Evolutionary conservation across 2,113 vertebrate species (phyloP), one percentile per base, ranked within the genome.

Genomic region (Callocephalon fimbriatum): DNA sequence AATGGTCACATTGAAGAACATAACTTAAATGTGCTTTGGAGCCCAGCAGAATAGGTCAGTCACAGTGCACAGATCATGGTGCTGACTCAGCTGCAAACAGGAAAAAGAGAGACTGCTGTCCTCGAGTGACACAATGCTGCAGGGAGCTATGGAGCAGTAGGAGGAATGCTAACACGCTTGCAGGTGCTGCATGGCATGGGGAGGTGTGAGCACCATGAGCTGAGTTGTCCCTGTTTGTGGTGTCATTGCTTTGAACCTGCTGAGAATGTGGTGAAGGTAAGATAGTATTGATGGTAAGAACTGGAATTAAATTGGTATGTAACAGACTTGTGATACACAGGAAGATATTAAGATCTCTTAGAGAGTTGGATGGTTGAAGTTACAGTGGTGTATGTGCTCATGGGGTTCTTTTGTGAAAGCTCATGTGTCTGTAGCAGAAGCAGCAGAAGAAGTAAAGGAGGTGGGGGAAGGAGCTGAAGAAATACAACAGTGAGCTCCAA

Each of bases 141-240:
- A 29, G 26, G 45, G 76, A 63, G 40, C 73, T 62, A 25, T 37
- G 37, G 79, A 84, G 44, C 29, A 10, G n/a, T 6, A 45, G 50
- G 56, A 75, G 56, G 68, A 22, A 53, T 8, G n/a, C 45, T 22
- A 10, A 3, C 6, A 0, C 0, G 1, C 31, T 42, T 62, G 19
- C 15, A 19, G 9, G 27, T 62, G 58, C 45, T 2, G 0, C 0
- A 0, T 53, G 63, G 27, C 10, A 1, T 8, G 38, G 54, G 29
- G 7, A 84, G 42, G 37, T 15, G 15, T n/a, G 18, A 83, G 53
- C 53, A 31, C 17, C 3, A 1, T 2, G 6, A 38, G 18, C 61
- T 37, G 61, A 40, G 13, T 32, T 40, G 68, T 45, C 38, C 62
- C 38, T 42, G 12, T 51, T 47, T 59, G 56, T 53, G 56, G n/a